A percentile compares a stretch with the other conserved stretches of the same genome.
phyloP scores from a whole-genome alignment of 2,888 invertebrate species.

The Aspidiotus destructor region DNA sequence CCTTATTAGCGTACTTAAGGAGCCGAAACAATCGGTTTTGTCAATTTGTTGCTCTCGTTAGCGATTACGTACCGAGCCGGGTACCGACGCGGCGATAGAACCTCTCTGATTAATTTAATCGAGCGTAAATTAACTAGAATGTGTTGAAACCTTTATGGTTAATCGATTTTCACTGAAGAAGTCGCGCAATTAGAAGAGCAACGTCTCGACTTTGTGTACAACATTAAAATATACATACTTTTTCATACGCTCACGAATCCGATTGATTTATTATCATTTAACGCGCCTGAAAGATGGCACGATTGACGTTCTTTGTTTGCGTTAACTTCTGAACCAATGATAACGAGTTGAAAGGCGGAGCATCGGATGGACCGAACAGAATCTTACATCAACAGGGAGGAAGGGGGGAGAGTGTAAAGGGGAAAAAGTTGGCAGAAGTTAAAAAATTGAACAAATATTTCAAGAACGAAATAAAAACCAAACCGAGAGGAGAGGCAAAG shows the following conservation, averaged over 20 bases:
- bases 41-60: constrained; percentile 9
- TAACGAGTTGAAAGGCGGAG: too few relatives aligned
- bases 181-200: neutral
- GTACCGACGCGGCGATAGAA: constrained; percentile 6
- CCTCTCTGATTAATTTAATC: constrained; percentile 14
- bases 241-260: neutral
- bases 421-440: too few relatives aligned
- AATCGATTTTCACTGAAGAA: neutral
- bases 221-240: too few relatives aligned
- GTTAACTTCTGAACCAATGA: too few relatives aligned
- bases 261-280: constrained; percentile 4
- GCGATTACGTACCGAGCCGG: neutral
- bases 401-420: too few relatives aligned
- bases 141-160: neutral
- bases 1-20: constrained; percentile 2
- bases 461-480: neutral
- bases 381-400: too few relatives aligned
- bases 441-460: too few relatives aligned
- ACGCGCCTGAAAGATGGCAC: neutral
- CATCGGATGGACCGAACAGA: too few relatives aligned
- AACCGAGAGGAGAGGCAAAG: neutral
- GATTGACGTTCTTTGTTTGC: too few relatives aligned
- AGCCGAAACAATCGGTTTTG: neutral
- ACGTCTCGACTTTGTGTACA: too few relatives aligned
- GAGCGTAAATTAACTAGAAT: constrained; percentile 10